A percentile compares a stretch with the other conserved stretches of the same genome.
phyloP scores from a whole-genome alignment of 2,888 invertebrate genomes.

The Cryptocephalus primarius region DNA sequence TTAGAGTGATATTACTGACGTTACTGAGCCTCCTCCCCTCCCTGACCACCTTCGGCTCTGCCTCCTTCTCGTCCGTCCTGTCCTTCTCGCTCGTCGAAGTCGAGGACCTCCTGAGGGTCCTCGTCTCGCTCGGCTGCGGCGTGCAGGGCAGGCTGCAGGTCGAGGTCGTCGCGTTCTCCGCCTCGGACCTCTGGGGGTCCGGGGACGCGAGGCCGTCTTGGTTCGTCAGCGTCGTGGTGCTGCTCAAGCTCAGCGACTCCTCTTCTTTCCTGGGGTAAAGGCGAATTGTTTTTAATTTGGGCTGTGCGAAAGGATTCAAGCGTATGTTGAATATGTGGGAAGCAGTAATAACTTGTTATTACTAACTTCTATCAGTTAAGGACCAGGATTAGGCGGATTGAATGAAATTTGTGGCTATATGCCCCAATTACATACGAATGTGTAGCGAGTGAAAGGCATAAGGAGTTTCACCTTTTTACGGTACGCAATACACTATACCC shows the following conservation, averaged over 20 bases:
- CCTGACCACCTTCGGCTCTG: slow-evolving; percentile 2
- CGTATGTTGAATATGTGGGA: too few relatives aligned
- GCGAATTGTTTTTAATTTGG: too few relatives aligned
- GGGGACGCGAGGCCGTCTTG: slow-evolving; percentile 18
- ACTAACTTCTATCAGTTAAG: too few relatives aligned
- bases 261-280: slow-evolving; percentile 26
- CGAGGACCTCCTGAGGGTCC: slow-evolving; percentile 12
- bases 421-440: too few relatives aligned
- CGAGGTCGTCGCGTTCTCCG: slow-evolving; percentile 20
- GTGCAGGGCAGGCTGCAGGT: slow-evolving; percentile 26
- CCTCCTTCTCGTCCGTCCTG: slow-evolving; percentile 25
- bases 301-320: too few relatives aligned
- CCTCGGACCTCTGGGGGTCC: slow-evolving; percentile 19
- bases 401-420: too few relatives aligned
- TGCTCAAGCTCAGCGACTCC: slow-evolving; percentile 29
- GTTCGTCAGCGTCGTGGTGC: slow-evolving; percentile 33
- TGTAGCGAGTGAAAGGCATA: too few relatives aligned
- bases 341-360: too few relatives aligned
- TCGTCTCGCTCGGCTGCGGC: slow-evolving; percentile 15
- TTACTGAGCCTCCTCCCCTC: slow-evolving; percentile 37
- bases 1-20: slow-evolving; percentile 47
- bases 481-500: too few relatives aligned
- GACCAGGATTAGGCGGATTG: too few relatives aligned
- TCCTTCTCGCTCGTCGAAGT: slow-evolving; percentile 29
- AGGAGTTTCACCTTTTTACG: too few relatives aligned